Evolutionary conservation across 2,113 vertebrate species (phyloP).

Genomic region (Eulemur macaco): DNA sequence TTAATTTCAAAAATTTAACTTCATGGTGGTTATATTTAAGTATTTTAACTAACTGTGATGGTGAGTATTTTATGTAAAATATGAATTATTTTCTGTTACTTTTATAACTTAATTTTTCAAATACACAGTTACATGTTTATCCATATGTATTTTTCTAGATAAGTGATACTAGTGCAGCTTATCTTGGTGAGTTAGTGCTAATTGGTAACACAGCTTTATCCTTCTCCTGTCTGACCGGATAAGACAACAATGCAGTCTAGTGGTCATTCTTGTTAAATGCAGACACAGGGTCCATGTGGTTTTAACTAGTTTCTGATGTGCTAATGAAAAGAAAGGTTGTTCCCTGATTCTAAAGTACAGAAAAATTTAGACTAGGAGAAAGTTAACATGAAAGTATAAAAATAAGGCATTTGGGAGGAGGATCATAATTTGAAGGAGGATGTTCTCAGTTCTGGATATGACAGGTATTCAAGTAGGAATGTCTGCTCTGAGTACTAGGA

Average conservation of each 20-base stretch:
- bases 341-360: neutral
- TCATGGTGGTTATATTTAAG: neutral
- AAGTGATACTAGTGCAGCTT: neutral
- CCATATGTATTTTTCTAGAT: neutral
- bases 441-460: neutral
- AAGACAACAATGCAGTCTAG: neutral
- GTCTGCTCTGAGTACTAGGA: neutral
- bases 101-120: neutral
- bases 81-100: neutral
- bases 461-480: neutral
- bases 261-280: neutral
- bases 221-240: neutral
- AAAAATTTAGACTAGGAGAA: neutral
- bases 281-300: neutral
- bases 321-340: neutral
- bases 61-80: neutral
- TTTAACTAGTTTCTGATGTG: neutral
- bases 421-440: neutral
- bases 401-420: neutral
- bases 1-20: conserved; percentile 64
- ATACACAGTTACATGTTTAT: neutral
- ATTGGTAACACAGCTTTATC: neutral
- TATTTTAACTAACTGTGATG: neutral
- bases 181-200: neutral
- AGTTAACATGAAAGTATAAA: neutral